These are phyloP conservation scores for Caenorhabditis sp. DNA, from an alignment of 2,888 invertebrate species.

Conservation along the genomic window DNA sequence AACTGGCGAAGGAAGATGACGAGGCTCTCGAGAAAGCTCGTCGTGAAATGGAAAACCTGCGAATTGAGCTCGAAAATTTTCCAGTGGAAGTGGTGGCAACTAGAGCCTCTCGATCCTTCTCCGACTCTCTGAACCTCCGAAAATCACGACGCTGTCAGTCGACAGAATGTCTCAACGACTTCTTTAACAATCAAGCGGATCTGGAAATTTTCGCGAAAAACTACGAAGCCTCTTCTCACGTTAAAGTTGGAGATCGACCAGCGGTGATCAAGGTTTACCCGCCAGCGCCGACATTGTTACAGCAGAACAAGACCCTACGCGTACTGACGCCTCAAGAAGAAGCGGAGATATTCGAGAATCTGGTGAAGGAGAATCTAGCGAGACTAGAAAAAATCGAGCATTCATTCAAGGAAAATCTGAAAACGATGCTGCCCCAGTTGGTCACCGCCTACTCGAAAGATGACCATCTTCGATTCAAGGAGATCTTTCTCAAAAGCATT, in stretches of 20 bases:
- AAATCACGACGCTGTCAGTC: conserved; percentile 33
- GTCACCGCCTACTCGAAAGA: conserved; percentile 20
- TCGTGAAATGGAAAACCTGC: background rate
- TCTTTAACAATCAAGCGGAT: conserved; percentile 14
- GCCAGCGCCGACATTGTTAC: background rate
- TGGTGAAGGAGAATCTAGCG: background rate
- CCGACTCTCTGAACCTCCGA: background rate
- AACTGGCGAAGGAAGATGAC: background rate
- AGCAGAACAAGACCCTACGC: background rate
- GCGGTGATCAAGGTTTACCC: background rate
- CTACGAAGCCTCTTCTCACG: background rate
- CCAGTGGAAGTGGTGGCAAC: background rate
- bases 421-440: background rate
- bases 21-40: conserved; percentile 11
- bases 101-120: background rate
- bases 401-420: background rate
- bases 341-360: background rate
- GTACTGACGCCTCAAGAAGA: background rate
- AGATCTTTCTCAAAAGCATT: background rate
- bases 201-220: conserved; percentile 25
- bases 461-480: conserved; percentile 18
- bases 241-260: too few species aligned
- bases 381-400: background rate
- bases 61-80: conserved; percentile 11
- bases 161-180: conserved; percentile 3